Base-by-base conservation (phyloP, 2,113 vertebrate genomes). In the Prunella fulvescens region DNA sequence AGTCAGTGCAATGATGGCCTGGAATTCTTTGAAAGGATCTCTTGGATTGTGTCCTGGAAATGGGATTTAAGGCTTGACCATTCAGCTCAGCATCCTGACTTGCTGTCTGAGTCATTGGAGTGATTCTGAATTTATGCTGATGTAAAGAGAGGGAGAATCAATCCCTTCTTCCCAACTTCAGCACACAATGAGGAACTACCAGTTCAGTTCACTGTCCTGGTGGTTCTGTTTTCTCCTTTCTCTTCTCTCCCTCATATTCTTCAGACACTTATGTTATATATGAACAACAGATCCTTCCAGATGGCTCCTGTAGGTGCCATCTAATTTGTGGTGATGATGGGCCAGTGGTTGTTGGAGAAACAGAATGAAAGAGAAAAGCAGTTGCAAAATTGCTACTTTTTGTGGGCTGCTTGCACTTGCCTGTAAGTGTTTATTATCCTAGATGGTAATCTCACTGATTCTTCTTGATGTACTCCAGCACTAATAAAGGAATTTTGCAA, bases 401-500 rank as follows among this genome's bases (percentile, higher is more conserved):
- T 87, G 90, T 93, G 80, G 80, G 77, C 66, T 95, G 66, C 44
- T 88, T 90, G 74, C 56, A 45, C 81, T 95, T 92, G 78, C 88
- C 51, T 95, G 2, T 42, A 95, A 93, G 89, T 81, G 95, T 97
- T 95, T 96, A 95, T 95, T 96, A 89, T 93, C 84, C 86, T 87
- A 69, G 92, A 95, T 94, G 45, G 86, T 72, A 97, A 97, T 96
- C 80, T 96, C 74, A 78, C 73, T 79, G 93, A 87, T 95, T 92
- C 74, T 93, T 40, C 90, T 50, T 93, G 94, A 97, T 67, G 83
- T 87, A 83, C 82, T 95, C 85, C 14, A 11, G 78, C 60, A 80
- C 76, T 94, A 91, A 91, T 86, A 92, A 96, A 96, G 85, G 93
- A 97, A 96, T 96, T 96, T 91, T 91, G 92, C 81, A 54, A 80